Evolutionary conservation across 2,888 invertebrate species (phyloP).

Genomic region (Drosophila prostipennis): DNA sequence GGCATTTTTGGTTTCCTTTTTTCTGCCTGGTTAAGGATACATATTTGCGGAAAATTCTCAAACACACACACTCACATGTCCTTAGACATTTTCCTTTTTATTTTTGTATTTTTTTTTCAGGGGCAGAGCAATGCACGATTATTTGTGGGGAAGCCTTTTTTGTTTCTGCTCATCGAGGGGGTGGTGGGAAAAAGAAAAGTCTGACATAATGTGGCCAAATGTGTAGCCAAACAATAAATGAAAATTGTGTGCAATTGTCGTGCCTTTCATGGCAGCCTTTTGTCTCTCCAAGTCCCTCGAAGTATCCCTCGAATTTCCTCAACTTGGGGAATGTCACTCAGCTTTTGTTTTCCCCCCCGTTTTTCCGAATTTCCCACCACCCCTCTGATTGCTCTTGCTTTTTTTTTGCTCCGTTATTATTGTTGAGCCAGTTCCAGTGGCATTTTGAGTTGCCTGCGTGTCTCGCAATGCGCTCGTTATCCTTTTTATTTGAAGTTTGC

Average conservation of each 20-base stretch:
- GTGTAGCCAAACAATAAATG: conserved; percentile 78
- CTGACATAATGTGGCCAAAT: conserved; percentile 73
- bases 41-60: conserved; percentile 4
- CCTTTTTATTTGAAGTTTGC: conserved; percentile 79
- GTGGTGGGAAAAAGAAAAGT: not conserved
- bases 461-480: conserved; percentile 74
- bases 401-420: conserved; percentile 37
- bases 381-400: conserved; percentile 47
- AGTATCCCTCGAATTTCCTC: conserved; percentile 29
- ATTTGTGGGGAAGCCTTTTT: conserved; percentile 45
- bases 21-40: conserved; percentile 9
- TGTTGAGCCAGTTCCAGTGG: conserved; percentile 55
- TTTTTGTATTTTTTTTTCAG: conserved; percentile 9
- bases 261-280: conserved; percentile 44
- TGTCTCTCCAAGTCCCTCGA: conserved; percentile 16
- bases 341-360: conserved; percentile 29
- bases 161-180: conserved; percentile 39
- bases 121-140: conserved; percentile 29
- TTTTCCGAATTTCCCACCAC: not conserved
- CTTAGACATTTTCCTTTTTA: conserved; percentile 22
- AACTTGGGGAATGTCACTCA: conserved; percentile 43
- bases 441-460: conserved; percentile 71
- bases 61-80: conserved; percentile 1
- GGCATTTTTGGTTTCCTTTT: conserved; percentile 30
- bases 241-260: conserved; percentile 78